Evolutionary conservation across 1,140 invertebrate genomes (phyloP), one percentile per base, ranked within the genome.

Genomic region (Neodiprion lecontei): DNA sequence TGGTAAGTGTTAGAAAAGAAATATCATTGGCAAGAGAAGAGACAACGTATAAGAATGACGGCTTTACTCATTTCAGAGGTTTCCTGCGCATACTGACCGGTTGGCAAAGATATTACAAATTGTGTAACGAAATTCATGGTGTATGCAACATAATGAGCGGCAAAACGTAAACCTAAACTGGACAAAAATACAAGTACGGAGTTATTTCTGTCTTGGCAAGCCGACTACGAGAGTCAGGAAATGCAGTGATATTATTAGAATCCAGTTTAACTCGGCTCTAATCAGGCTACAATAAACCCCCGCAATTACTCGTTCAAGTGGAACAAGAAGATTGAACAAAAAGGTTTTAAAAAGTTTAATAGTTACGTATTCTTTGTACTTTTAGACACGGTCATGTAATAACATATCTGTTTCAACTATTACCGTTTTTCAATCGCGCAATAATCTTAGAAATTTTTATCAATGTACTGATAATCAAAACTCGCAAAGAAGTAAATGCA

Each of bases 161-260:
- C 11, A 61, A 61, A 61, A 61, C 53, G n/a, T 61, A 61, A 61
- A 61, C 53, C 11, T 40, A 71, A 71, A 50, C 23, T 50, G 14
- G 70, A 50, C 70, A 71, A 77, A 76, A 79, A 77, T 76, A 61
- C 79, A 76, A 78, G 77, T 78, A 79, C 76, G 82, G 77, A 73
- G 82, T 82, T 84, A 84, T 84, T 84, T 83, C 77, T 75, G 77
- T 84, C 77, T 78, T 84, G 82, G 82, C 82, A 82, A 12, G 11
- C 11, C 11, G 80, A 78, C 67, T 82, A 77, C 69, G 75, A 76
- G 68, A 79, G 77, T 73, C 80, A 79, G 79, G 78, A 80, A 79
- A 79, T 79, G 71, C 67, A 74, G 71, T 76, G 75, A 66, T 83
- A 83, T 81, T 81, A 79, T 83, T 83, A 81, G 81, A 75, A 78